A percentile compares a stretch with the other conserved stretches of the same genome.
Conservation (phyloP, 2,113 vertebrate genomes). For the Brachypodius melanocephalos region DNA sequence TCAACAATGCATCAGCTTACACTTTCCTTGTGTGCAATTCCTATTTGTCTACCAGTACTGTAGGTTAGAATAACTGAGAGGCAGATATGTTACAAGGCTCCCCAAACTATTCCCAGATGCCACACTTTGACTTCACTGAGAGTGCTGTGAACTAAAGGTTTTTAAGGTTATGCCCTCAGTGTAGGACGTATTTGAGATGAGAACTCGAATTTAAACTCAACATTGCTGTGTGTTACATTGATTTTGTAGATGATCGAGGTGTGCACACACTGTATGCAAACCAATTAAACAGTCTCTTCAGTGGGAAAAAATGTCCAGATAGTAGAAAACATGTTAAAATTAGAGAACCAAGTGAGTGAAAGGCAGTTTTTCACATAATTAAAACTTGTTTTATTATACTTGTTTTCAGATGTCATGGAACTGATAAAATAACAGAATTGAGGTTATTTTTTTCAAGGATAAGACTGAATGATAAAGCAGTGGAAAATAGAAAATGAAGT, state of each 20-base stretch:
- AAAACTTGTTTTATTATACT: too few species aligned
- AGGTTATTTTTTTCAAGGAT: not conserved
- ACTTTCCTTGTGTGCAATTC: not conserved
- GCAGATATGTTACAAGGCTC: not conserved
- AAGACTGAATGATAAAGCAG: not conserved
- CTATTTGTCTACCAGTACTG: not conserved
- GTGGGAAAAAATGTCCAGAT: not conserved
- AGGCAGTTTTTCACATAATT: slow-evolving; percentile 28
- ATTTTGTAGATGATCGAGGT: not conserved
- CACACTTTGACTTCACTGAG: not conserved
- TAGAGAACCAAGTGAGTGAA: slow-evolving; percentile 13
- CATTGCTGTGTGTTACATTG: not conserved
- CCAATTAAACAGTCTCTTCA: not conserved
- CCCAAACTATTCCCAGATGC: not conserved
- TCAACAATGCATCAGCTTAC: not conserved
- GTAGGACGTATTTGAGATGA: not conserved
- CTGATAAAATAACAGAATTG: not conserved
- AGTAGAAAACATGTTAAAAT: slow-evolving; percentile 16
- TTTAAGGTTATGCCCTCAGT: not conserved
- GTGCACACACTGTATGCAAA: not conserved
- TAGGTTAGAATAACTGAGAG: not conserved
- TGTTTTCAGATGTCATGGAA: slow-evolving; percentile 32
- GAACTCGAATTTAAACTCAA: not conserved
- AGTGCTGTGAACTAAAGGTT: not conserved
- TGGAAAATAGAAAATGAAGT: not conserved